phyloP scores from a whole-genome alignment of 2,888 invertebrate genomes.

The Teleiodes luculella region DNA sequence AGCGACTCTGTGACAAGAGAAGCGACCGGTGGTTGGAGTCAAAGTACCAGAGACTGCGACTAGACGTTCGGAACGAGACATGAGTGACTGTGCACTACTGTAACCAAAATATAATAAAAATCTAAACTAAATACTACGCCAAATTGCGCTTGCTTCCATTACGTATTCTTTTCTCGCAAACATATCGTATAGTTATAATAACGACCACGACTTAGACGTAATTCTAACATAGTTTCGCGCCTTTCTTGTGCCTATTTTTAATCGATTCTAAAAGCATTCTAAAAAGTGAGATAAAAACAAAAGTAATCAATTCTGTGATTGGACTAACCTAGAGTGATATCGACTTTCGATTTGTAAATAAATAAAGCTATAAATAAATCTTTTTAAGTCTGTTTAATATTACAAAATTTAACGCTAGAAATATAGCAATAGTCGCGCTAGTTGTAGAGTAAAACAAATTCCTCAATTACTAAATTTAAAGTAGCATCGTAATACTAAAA shows the following conservation, averaged over 20 bases:
- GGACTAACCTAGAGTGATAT: constrained; percentile 55
- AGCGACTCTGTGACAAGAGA: constrained; percentile 56
- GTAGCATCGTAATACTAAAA: constrained; percentile 17
- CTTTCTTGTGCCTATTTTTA: constrained; percentile 73
- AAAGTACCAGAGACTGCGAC: constrained; percentile 72
- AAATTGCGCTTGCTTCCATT: constrained; percentile 77
- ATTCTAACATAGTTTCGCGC: constrained; percentile 56
- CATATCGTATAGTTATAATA: constrained; percentile 68
- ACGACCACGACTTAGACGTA: constrained; percentile 59
- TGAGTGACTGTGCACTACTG: constrained; percentile 48
- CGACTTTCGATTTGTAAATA: constrained; percentile 54
- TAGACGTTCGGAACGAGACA: constrained; percentile 73
- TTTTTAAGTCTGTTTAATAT: constrained; percentile 24
- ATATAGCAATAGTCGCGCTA: constrained; percentile 41
- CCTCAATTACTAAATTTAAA: constrained; percentile 23
- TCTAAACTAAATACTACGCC: constrained; percentile 51
- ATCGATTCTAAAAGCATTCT: constrained; percentile 59
- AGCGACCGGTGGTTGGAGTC: constrained; percentile 71
- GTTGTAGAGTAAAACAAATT: constrained; percentile 36
- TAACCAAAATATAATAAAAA: constrained; percentile 33
- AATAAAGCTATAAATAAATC: constrained; percentile 16
- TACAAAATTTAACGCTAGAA: constrained; percentile 24
- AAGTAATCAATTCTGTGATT: constrained; percentile 63
- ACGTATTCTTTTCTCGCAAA: constrained; percentile 62
- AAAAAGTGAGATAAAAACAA: constrained; percentile 51